Evolutionary conservation across 2,888 invertebrate genomes (phyloP).

Genomic region (Drosophila nigricruria): DNA sequence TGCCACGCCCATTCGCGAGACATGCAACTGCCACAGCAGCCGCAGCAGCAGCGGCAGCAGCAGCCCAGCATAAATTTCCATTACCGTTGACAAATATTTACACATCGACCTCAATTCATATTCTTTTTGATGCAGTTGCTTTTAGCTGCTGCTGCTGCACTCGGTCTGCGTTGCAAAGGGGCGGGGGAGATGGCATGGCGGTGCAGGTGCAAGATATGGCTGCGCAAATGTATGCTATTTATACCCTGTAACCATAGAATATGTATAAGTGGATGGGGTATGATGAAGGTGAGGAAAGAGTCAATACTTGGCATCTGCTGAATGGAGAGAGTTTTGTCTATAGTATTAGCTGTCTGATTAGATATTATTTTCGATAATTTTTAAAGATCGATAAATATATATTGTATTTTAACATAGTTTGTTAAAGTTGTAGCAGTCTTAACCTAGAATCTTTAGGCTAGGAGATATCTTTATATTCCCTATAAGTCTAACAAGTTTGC

Average conservation of each 20-base stretch:
- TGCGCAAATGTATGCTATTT: slow-evolving; percentile 20
- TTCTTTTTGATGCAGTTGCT: slow-evolving; percentile 80
- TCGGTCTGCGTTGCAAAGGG: not conserved
- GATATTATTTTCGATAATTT: not conserved
- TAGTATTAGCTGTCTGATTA: not conserved
- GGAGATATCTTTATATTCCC: not conserved
- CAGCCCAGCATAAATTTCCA: slow-evolving; percentile 80
- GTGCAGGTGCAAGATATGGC: slow-evolving; percentile 1
- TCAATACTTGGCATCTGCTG: not conserved
- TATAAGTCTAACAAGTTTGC: too few relatives aligned
- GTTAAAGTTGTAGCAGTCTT: too few relatives aligned
- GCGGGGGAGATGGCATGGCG: not conserved
- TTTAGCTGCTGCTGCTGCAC: slow-evolving; percentile 61
- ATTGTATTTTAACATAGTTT: not conserved
- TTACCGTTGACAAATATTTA: slow-evolving; percentile 83
- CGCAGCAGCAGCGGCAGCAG: slow-evolving; percentile 40
- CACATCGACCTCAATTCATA: slow-evolving; percentile 83
- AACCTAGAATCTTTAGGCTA: not conserved
- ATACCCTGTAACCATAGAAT: slow-evolving; percentile 20
- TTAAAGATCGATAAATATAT: not conserved
- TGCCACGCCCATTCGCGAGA: slow-evolving; percentile 39
- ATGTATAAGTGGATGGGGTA: not conserved
- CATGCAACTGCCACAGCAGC: slow-evolving; percentile 26
- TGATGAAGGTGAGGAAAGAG: too few relatives aligned
- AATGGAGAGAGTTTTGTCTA: too few relatives aligned